Evolutionary conservation across 1,140 invertebrate species (phyloP).

Genomic region (Drosophila seguyi): DNA sequence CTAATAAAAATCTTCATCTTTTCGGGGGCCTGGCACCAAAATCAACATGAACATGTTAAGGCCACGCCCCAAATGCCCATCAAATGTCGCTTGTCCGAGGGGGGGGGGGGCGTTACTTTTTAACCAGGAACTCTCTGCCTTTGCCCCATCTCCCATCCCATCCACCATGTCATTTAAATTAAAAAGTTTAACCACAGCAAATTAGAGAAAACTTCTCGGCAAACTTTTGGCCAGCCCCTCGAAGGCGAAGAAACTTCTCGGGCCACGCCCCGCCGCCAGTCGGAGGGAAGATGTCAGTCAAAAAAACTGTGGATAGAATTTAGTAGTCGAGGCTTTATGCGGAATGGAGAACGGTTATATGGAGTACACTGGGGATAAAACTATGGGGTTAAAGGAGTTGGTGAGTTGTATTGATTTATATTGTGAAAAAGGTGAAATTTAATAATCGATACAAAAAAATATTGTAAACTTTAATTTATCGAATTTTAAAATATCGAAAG

Average conservation of each 20-base stretch:
- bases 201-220: conserved; percentile 58
- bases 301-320: conserved; percentile 28
- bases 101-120: conserved; percentile 57
- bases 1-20: conserved; percentile 64
- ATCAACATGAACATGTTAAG: conserved; percentile 57
- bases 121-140: conserved; percentile 26
- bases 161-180: conserved; percentile 77
- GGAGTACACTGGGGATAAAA: conserved; percentile 18
- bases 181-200: conserved; percentile 72
- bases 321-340: not conserved
- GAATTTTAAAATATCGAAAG: too few species aligned
- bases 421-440: not conserved
- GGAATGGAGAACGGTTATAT: conserved; percentile 20
- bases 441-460: not conserved
- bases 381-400: not conserved
- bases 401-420: not conserved
- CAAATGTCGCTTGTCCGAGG: conserved; percentile 55
- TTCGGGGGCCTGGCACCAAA: conserved; percentile 57
- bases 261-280: conserved; percentile 55
- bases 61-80: conserved; percentile 71
- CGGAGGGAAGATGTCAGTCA: conserved; percentile 53
- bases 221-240: conserved; percentile 38
- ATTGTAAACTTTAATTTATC: too few species aligned
- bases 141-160: not conserved
- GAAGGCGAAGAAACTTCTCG: conserved; percentile 17